These are phyloP conservation scores for Conchocele bisecta DNA, from an alignment of 2,888 invertebrate species.

Conservation along the genomic window DNA sequence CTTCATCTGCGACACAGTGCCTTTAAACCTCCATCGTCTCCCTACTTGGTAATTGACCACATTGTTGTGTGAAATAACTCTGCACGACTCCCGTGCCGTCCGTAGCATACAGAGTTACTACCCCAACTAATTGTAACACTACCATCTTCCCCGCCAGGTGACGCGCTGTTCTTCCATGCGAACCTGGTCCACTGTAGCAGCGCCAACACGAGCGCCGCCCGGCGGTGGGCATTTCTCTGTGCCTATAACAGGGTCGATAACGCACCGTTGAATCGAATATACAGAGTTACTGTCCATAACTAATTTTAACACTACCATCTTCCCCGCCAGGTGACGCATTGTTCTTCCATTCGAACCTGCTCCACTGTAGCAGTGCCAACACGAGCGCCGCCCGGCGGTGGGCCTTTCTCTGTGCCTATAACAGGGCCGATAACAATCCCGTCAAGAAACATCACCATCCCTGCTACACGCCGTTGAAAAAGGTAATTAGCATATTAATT, in stretches of 20 bases:
- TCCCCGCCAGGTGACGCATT: conserved; percentile 76
- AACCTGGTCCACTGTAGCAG: conserved; percentile 79
- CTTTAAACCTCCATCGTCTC: too few relatives aligned
- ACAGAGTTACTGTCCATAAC: too few relatives aligned
- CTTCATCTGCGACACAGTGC: too few relatives aligned
- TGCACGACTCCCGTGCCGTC: too few relatives aligned
- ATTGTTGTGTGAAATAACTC: too few relatives aligned
- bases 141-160: too few relatives aligned
- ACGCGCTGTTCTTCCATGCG: conserved; percentile 79
- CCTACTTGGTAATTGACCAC: too few relatives aligned
- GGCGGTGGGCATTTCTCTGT: conserved; percentile 78
- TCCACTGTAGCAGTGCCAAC: conserved; percentile 78
- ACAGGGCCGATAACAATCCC: conserved; percentile 76
- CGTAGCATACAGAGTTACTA: too few relatives aligned
- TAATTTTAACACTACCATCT: too few relatives aligned
- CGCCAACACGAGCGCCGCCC: conserved; percentile 69
- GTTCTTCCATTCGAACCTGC: conserved; percentile 79
- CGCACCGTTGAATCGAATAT: conserved; percentile 76
- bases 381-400: conserved; percentile 74
- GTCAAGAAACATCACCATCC: conserved; percentile 77
- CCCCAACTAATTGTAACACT: too few relatives aligned
- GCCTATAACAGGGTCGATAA: conserved; percentile 78
- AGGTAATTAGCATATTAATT: conserved; percentile 58
- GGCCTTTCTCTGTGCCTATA: conserved; percentile 79
- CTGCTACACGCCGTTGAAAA: conserved; percentile 74